phyloP scores from a whole-genome alignment of 2,113 vertebrate genomes.

The Zonotrichia leucophrys region DNA sequence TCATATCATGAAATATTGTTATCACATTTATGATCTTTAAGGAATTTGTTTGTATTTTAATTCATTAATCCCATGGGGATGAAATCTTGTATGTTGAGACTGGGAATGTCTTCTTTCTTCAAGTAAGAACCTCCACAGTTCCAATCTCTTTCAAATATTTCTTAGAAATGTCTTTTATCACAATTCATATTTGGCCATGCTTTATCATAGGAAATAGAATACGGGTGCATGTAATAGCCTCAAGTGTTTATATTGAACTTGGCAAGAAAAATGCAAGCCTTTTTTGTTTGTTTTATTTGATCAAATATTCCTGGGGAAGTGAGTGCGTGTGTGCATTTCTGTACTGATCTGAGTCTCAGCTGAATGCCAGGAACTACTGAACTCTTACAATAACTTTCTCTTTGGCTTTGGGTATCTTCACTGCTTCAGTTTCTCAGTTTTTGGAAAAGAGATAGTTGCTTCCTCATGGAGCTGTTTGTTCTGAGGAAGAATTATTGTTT shows the following conservation, averaged over 20 bases:
- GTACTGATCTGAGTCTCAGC: constrained; percentile 12
- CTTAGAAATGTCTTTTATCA: constrained; percentile 21
- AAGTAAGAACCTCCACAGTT: background rate
- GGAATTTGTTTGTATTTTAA: background rate
- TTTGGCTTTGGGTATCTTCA: background rate
- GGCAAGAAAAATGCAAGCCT: constrained; percentile 39
- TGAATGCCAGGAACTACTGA: constrained; percentile 47
- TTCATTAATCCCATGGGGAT: background rate
- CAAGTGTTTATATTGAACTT: constrained; percentile 62
- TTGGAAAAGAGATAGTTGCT: background rate
- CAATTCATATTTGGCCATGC: constrained; percentile 8
- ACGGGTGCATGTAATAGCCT: constrained; percentile 49
- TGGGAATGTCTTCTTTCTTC: background rate
- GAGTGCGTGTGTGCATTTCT: constrained; percentile 42
- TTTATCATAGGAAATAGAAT: constrained; percentile 64
- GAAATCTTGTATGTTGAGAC: background rate
- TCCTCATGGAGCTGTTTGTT: background rate
- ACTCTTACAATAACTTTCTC: constrained; percentile 14
- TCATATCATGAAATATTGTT: background rate
- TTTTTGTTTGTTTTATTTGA: constrained; percentile 62
- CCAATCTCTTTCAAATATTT: background rate
- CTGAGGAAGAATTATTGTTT: background rate
- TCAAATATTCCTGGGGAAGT: constrained; percentile 62
- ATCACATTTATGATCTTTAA: background rate
- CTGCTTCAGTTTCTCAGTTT: background rate